phyloP scores from a whole-genome alignment of 2,888 invertebrate species.

The Orthosia gracilis region DNA sequence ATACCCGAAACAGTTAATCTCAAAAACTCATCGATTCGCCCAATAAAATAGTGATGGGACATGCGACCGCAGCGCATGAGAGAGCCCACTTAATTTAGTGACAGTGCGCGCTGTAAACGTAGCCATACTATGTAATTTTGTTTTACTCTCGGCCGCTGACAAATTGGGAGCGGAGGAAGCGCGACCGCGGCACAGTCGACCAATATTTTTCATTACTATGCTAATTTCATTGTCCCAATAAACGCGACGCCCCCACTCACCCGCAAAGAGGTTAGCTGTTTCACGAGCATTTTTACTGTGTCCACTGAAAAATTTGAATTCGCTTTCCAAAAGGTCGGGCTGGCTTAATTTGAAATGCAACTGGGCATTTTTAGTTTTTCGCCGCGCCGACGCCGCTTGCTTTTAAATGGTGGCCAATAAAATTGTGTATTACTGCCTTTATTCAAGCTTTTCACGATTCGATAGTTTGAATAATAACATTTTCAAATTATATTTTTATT shows the following conservation, averaged over 20 bases:
- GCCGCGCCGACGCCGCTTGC: conserved; percentile 66
- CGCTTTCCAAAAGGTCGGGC: conserved; percentile 81
- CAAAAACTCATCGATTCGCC: conserved; percentile 54
- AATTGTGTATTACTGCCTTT: conserved; percentile 73
- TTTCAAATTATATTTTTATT: conserved; percentile 54
- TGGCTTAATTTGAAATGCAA: conserved; percentile 88
- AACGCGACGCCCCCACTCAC: conserved; percentile 81
- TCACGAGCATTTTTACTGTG: conserved; percentile 85
- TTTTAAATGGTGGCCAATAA: conserved; percentile 76
- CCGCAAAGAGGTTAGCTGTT: conserved; percentile 88
- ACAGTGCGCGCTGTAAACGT: conserved; percentile 68
- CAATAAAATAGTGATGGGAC: conserved; percentile 63
- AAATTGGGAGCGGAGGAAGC: conserved; percentile 79
- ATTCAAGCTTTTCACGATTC: conserved; percentile 68
- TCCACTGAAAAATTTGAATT: conserved; percentile 88
- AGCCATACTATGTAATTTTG: conserved; percentile 74
- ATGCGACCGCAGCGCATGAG: conserved; percentile 65
- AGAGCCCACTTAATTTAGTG: conserved; percentile 72
- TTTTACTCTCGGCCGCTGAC: conserved; percentile 78
- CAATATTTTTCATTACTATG: conserved; percentile 91
- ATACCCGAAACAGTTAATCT: conserved; percentile 48
- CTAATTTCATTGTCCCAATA: conserved; percentile 90
- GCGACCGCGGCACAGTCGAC: conserved; percentile 76
- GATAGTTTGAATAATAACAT: conserved; percentile 61
- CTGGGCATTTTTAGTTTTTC: conserved; percentile 83